These are phyloP conservation scores for Podarcis siculus DNA, from an alignment of 2,797 vertebrate genomes.

Conservation along the genomic window DNA sequence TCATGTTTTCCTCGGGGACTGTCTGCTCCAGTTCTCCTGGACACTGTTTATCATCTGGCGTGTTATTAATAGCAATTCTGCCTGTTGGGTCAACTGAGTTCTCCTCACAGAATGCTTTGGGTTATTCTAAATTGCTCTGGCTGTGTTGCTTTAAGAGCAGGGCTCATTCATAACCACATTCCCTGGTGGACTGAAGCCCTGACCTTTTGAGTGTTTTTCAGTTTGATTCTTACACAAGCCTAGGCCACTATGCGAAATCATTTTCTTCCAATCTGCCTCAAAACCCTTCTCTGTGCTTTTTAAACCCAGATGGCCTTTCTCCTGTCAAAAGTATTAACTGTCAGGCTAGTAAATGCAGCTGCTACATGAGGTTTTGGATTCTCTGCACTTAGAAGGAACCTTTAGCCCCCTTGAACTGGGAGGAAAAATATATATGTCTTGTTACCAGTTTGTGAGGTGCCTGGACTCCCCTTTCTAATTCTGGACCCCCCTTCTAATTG, in stretches of 20 bases:
- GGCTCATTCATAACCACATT: conserved; percentile 4
- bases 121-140: conserved; percentile 39
- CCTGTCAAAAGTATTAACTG: conserved; percentile 62
- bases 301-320: conserved; percentile 62
- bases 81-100: not conserved
- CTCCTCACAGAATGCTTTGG: conserved; percentile 32
- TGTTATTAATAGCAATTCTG: conserved; percentile 16
- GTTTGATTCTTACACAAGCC: conserved; percentile 36
- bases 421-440: conserved; percentile 16
- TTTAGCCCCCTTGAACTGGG: conserved; percentile 47
- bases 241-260: conserved; percentile 13
- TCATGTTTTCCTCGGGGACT: not conserved
- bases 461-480: too few relatives aligned
- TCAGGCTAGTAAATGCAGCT: conserved; percentile 59
- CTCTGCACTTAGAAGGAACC: conserved; percentile 55
- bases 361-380: conserved; percentile 50
- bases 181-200: conserved; percentile 39
- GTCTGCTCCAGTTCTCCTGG: not conserved
- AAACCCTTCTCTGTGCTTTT: conserved; percentile 45
- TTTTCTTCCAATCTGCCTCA: conserved; percentile 49
- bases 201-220: conserved; percentile 28
- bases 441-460: too few relatives aligned
- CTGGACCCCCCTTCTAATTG: too few relatives aligned
- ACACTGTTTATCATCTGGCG: not conserved
- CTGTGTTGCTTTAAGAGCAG: conserved; percentile 36